Percentiles rank a stretch among this genome's conserved stretches.
phyloP scores from a whole-genome alignment of 2,888 invertebrate species.

The Linnaemya vulpina region DNA sequence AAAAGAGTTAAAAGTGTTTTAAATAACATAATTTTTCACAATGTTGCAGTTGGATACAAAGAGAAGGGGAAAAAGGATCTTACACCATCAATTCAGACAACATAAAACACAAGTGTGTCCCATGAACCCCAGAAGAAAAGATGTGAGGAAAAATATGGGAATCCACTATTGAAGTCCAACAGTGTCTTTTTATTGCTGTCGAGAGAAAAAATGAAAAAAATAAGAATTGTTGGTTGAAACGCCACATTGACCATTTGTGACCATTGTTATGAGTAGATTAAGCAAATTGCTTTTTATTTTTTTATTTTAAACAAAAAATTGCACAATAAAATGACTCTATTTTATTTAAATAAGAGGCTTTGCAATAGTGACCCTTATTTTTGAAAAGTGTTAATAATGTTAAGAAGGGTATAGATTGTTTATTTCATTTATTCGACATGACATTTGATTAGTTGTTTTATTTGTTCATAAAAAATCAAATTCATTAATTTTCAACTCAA shows the following conservation, averaged over 20 bases:
- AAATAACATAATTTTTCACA: conserved; percentile 56
- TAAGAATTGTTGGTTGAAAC: conserved; percentile 31
- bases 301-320: conserved; percentile 37
- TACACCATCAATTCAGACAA: background rate
- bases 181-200: conserved; percentile 13
- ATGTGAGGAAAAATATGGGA: conserved; percentile 19
- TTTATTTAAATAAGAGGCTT: conserved; percentile 49
- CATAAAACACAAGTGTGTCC: conserved; percentile 61
- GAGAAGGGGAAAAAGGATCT: background rate
- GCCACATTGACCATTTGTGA: conserved; percentile 64
- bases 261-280: conserved; percentile 69
- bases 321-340: conserved; percentile 60
- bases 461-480: conserved; percentile 58
- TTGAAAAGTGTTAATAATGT: conserved; percentile 66
- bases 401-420: conserved; percentile 60
- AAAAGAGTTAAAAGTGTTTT: conserved; percentile 31
- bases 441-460: conserved; percentile 62
- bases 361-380: conserved; percentile 46
- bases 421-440: conserved; percentile 45
- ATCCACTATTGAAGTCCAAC: conserved; percentile 52
- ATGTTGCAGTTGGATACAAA: conserved; percentile 41
- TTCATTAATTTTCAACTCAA: conserved; percentile 12
- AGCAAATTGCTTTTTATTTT: conserved; percentile 66
- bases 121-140: conserved; percentile 16
- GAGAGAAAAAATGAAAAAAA: conserved; percentile 9